Percentiles rank a stretch among this genome's conserved stretches.
Evolutionary conservation across 1,140 invertebrate genomes (phyloP).

Genomic region (Ceratosolen solmsi): DNA sequence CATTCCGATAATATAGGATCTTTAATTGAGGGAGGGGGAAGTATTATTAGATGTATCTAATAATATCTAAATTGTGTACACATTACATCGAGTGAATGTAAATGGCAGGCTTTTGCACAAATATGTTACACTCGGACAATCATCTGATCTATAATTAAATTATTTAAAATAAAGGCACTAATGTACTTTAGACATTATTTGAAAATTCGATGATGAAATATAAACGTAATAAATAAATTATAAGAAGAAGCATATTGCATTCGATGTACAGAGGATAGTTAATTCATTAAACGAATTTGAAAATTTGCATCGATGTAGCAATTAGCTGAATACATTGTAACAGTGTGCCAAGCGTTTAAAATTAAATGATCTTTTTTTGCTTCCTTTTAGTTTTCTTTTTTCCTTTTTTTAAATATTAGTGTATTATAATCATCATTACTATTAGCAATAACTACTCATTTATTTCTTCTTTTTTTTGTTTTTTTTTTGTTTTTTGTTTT

Average conservation of each 20-base stretch:
- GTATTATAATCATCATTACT: neutral
- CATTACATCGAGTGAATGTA: conserved; percentile 33
- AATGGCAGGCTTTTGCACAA: conserved; percentile 18
- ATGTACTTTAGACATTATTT: conserved; percentile 35
- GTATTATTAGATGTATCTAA: conserved; percentile 24
- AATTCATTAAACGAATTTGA: too few relatives aligned
- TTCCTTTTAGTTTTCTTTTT: too few relatives aligned
- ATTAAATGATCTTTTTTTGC: too few relatives aligned
- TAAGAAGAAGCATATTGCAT: conserved; percentile 21
- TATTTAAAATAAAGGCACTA: conserved; percentile 44
- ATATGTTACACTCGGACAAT: conserved; percentile 34
- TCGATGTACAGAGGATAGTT: conserved; percentile 38
- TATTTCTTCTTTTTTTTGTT: too few relatives aligned
- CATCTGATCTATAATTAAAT: conserved; percentile 32
- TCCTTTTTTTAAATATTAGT: conserved; percentile 4
- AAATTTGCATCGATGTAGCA: neutral
- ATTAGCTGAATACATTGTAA: neutral
- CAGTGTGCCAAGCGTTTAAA: neutral
- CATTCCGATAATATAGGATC: conserved; percentile 34
- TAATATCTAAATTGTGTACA: conserved; percentile 30
- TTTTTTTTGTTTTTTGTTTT: too few relatives aligned
- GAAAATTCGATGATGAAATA: conserved; percentile 36
- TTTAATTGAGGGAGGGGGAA: neutral
- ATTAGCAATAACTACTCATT: neutral
- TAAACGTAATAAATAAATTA: conserved; percentile 39